Percentiles rank a stretch among this genome's conserved stretches.
phyloP scores from a whole-genome alignment of 37 sponge, comb jelly and placozoan genomes.

The Beroe forskalii region DNA sequence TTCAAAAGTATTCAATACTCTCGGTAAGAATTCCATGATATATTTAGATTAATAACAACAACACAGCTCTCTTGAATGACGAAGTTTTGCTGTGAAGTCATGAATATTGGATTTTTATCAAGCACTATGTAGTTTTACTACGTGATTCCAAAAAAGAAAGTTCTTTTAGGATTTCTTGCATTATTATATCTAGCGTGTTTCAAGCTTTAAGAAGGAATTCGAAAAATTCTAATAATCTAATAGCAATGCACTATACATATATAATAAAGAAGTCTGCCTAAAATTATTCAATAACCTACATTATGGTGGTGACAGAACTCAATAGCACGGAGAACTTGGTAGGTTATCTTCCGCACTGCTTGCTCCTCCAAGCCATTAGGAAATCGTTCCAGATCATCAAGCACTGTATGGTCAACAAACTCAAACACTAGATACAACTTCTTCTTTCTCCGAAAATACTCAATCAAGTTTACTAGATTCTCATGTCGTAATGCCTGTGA shows the following conservation, averaged over 20 bases:
- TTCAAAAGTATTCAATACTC: no score
- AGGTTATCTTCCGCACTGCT: slow-evolving; percentile 78
- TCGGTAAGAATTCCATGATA: no score
- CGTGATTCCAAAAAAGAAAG: no score
- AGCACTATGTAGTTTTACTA: no score
- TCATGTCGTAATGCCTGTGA: slow-evolving; percentile 90
- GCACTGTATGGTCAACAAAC: slow-evolving; percentile 95
- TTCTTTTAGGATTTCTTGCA: no score
- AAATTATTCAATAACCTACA: slow-evolving; percentile 67
- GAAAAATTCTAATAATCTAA: no score
- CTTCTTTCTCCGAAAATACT: slow-evolving; percentile 93
- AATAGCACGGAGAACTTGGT: slow-evolving; percentile 92
- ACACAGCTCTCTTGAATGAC: no score
- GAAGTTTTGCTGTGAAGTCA: no score
- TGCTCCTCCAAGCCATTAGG: slow-evolving; percentile 83
- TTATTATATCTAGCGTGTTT: no score
- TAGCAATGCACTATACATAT: background rate
- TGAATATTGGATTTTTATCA: no score
- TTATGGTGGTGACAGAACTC: slow-evolving; percentile 91
- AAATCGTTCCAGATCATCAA: slow-evolving; percentile 91
- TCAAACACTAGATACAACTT: slow-evolving; percentile 96
- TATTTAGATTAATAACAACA: no score
- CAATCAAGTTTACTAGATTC: slow-evolving; percentile 91
- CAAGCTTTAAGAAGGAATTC: no score
- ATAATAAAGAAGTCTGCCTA: background rate